These are phyloP conservation scores for Dysdera silvatica DNA, from an alignment of 1,140 invertebrate species.

Conservation along the genomic window DNA sequence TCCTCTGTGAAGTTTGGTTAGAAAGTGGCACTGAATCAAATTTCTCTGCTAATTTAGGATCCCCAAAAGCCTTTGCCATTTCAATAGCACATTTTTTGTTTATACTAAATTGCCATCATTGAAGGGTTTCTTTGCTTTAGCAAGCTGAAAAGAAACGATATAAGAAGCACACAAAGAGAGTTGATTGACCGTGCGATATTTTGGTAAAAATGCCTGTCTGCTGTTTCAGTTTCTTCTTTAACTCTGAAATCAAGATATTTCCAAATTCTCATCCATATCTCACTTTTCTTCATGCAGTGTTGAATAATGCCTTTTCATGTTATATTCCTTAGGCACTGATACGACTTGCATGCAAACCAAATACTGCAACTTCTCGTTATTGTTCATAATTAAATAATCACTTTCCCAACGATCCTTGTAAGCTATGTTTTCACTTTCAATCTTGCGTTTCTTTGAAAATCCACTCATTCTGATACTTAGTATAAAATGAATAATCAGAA, in stretches of 20 bases:
- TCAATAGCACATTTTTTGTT: background rate
- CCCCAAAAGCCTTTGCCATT: background rate
- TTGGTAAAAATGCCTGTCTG: background rate
- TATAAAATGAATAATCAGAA: too few species aligned
- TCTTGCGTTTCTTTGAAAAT: too few species aligned
- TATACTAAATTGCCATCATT: conserved; percentile 3
- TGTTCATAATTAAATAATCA: background rate
- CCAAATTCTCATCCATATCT: background rate
- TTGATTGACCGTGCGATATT: background rate
- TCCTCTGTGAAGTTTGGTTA: background rate
- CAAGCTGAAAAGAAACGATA: background rate
- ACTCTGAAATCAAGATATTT: background rate
- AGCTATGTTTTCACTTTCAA: too few species aligned
- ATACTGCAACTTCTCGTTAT: background rate
- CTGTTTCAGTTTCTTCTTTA: too few species aligned
- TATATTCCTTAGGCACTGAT: background rate
- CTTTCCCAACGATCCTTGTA: background rate
- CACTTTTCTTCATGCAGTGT: background rate
- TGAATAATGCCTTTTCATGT: too few species aligned
- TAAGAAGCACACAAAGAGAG: background rate
- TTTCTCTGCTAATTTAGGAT: background rate
- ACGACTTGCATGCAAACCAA: background rate
- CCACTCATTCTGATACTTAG: too few species aligned
- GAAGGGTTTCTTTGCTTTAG: background rate
- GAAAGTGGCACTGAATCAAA: background rate